Evolutionary conservation across 2,888 invertebrate species (phyloP).

Genomic region (Phengaris arion): DNA sequence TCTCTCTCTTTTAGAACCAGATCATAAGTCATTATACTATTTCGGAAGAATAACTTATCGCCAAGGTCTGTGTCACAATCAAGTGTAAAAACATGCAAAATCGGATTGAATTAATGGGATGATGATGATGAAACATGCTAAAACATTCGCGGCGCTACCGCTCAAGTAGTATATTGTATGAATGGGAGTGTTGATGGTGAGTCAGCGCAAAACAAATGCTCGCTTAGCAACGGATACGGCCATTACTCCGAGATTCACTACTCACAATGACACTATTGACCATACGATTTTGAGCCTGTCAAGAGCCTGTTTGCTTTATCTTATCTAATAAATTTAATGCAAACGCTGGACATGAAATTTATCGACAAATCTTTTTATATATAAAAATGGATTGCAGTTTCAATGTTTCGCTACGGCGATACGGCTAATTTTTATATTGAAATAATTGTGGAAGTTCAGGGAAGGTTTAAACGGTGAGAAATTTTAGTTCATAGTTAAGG

Average conservation of each 20-base stretch:
- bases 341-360: too few relatives aligned
- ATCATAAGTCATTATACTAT: background rate
- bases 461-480: too few relatives aligned
- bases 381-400: too few relatives aligned
- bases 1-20: too few relatives aligned
- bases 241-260: conserved; percentile 73
- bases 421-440: too few relatives aligned
- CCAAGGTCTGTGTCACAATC: background rate
- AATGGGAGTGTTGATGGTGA: conserved; percentile 69
- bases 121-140: conserved; percentile 31
- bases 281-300: conserved; percentile 37
- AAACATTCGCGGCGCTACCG: conserved; percentile 44
- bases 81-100: conserved; percentile 1
- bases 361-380: too few relatives aligned
- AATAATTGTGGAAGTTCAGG: too few relatives aligned
- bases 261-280: conserved; percentile 36
- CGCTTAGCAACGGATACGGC: conserved; percentile 72
- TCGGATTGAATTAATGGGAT: background rate
- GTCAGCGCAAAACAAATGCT: conserved; percentile 70
- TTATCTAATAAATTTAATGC: too few relatives aligned
- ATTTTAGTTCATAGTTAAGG: too few relatives aligned
- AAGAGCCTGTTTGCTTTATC: too few relatives aligned
- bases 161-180: conserved; percentile 48
- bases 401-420: too few relatives aligned
- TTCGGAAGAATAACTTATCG: background rate